These are phyloP conservation scores for Bombus consobrinus DNA, from an alignment of 1,140 invertebrate species.

Conservation along the genomic window DNA sequence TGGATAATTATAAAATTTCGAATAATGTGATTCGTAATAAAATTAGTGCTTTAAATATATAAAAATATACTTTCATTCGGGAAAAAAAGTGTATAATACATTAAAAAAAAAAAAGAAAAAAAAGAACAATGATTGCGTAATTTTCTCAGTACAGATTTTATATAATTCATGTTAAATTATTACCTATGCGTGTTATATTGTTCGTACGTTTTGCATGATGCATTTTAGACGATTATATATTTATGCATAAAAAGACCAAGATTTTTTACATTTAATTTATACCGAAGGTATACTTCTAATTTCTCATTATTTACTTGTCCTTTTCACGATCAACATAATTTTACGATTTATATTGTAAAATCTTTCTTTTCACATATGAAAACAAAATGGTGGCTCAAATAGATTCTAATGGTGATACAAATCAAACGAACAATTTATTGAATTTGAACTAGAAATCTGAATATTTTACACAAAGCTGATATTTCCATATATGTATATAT, in stretches of 20 bases:
- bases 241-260: not conserved
- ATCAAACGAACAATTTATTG: conserved; percentile 29
- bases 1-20: not conserved
- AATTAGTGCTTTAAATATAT: not conserved
- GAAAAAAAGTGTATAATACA: not conserved
- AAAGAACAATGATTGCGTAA: not conserved
- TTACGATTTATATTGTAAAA: not conserved
- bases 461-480: not conserved
- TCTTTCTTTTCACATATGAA: conserved; percentile 42
- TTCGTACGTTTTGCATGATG: not conserved
- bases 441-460: not conserved
- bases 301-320: not conserved
- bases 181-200: not conserved
- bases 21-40: not conserved
- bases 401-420: conserved; percentile 50
- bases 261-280: not conserved
- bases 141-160: conserved; percentile 1
- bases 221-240: no score
- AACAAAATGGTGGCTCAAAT: conserved; percentile 68
- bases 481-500: not conserved
- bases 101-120: no score
- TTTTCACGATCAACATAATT: not conserved
- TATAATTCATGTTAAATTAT: not conserved
- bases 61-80: not conserved
- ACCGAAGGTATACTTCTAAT: not conserved